Evolutionary conservation across 2,113 vertebrate species (phyloP).

Genomic region (Hippocampus guttulatus): DNA sequence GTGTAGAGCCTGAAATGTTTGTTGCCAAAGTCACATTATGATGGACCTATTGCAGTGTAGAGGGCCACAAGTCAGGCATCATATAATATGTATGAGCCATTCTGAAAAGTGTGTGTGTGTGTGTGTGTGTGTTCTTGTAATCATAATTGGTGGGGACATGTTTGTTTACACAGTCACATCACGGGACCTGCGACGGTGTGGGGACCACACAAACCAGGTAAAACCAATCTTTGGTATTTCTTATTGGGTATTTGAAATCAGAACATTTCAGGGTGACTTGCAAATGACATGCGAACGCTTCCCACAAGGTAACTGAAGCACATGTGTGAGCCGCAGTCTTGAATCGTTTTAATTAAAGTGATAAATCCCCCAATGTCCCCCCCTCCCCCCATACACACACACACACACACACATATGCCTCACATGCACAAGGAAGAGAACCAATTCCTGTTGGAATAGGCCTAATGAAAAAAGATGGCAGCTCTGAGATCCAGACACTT

Average conservation of each 20-base stretch:
- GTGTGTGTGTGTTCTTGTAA: background rate
- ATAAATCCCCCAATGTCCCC: constrained; percentile 44
- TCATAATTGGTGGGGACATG: background rate
- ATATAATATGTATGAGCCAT: no score
- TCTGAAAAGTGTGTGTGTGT: no score
- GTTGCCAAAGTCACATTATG: no score
- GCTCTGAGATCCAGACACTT: background rate
- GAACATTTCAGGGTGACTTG: no score
- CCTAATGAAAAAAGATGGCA: constrained; percentile 25
- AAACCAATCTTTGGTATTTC: background rate
- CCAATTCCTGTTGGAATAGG: constrained; percentile 37
- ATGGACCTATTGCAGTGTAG: no score
- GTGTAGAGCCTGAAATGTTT: no score
- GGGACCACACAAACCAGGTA: background rate
- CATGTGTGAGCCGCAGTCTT: constrained; percentile 57
- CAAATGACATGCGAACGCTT: background rate
- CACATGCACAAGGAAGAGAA: constrained; percentile 10
- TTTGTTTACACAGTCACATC: no score
- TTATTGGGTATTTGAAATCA: no score
- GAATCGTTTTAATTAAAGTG: constrained; percentile 59
- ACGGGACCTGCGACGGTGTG: no score
- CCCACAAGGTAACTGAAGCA: constrained; percentile 51
- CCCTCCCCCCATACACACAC: background rate
- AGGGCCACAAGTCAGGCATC: no score
- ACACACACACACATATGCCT: background rate